Evolutionary conservation across 2,113 vertebrate species (phyloP).

Genomic region (Oreochromis spilurus): DNA sequence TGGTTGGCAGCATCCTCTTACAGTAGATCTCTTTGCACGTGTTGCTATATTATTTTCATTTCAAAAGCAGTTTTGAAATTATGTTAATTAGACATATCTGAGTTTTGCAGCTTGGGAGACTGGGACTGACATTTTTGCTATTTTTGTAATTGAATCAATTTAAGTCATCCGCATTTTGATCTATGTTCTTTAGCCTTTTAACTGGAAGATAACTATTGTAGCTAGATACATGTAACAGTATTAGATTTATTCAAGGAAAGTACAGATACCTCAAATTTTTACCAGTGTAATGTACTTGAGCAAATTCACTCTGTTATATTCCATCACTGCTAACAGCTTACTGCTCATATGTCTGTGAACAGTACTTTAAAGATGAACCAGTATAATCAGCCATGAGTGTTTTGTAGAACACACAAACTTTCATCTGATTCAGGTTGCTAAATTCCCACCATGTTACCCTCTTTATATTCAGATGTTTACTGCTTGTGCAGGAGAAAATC

Average conservation of each 20-base stretch:
- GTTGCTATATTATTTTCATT: not conserved
- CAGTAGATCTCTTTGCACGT: no score
- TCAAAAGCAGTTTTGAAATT: not conserved
- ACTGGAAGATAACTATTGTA: not conserved
- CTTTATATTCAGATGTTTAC: not conserved
- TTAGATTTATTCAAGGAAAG: not conserved
- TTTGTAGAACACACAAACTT: not conserved
- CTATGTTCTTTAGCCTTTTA: not conserved
- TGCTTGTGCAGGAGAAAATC: not conserved
- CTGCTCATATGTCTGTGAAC: not conserved
- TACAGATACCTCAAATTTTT: not conserved
- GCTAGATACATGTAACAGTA: not conserved
- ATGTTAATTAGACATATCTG: not conserved
- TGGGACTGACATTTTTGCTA: not conserved
- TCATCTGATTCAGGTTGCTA: conserved; percentile 13
- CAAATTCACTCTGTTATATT: not conserved
- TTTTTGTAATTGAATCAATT: not conserved
- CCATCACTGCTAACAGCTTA: not conserved
- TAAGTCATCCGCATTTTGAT: not conserved
- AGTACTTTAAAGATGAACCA: not conserved
- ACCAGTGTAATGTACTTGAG: not conserved
- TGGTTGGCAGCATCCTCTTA: no score
- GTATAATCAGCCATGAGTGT: not conserved
- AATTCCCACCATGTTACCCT: not conserved
- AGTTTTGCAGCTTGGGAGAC: not conserved